A percentile compares a stretch with the other conserved stretches of the same genome.
These are phyloP conservation scores for Dendrophyllia cribrosa DNA, from an alignment of 64 coral and sea anemone species.

Conservation along the genomic window DNA sequence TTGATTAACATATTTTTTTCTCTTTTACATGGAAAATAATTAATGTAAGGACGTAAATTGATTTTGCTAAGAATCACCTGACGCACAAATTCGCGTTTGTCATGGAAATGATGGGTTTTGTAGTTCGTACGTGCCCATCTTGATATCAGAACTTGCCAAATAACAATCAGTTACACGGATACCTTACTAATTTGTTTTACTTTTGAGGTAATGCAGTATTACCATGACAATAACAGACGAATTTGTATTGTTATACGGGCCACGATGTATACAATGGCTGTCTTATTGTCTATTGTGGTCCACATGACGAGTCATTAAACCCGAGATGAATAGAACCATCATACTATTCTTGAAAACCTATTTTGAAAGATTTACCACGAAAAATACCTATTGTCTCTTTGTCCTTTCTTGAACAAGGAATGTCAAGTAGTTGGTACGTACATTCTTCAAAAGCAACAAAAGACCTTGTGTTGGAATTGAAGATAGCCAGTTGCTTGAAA, in stretches of 20 bases:
- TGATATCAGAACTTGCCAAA: neutral
- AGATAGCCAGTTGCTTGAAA: constrained; percentile 9
- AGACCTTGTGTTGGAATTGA: constrained; percentile 3
- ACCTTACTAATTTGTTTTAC: constrained; percentile 32
- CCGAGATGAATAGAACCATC: neutral
- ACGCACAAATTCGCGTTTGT: neutral
- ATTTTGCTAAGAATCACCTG: neutral
- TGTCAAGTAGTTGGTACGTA: constrained; percentile 9
- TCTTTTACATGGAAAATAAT: neutral
- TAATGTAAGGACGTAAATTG: neutral
- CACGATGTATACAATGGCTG: constrained; percentile 4
- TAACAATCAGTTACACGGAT: neutral
- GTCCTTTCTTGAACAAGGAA: neutral
- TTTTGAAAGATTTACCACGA: constrained; percentile 3
- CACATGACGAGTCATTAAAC: neutral
- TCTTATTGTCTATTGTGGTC: neutral
- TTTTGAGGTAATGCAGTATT: neutral
- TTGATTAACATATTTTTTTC: constrained; percentile 1
- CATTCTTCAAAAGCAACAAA: constrained; percentile 8
- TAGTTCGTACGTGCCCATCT: neutral
- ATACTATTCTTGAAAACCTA: neutral
- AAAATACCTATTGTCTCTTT: constrained; percentile 9
- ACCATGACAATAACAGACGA: constrained; percentile 33
- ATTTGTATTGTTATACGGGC: constrained; percentile 5
- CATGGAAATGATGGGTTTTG: neutral